phyloP scores from a whole-genome alignment of 2,113 vertebrate genomes.

The Oophaga pumilio region DNA sequence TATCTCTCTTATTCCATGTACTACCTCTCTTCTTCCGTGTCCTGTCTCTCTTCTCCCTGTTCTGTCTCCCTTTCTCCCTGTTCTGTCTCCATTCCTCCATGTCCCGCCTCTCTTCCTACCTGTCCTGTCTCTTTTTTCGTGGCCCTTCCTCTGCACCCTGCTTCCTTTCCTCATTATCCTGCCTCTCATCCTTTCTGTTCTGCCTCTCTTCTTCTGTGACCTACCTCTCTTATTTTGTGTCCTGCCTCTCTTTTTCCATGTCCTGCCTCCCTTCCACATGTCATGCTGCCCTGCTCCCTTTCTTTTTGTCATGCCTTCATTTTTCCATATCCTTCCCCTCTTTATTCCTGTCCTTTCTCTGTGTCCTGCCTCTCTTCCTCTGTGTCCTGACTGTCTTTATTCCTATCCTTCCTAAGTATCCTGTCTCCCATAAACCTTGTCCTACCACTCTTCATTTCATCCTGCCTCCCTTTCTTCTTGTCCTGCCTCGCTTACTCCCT shows the following conservation, averaged over 20 bases:
- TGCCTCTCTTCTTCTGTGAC: neutral
- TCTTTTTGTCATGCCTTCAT: neutral
- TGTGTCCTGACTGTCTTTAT: neutral
- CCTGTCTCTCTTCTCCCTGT: neutral
- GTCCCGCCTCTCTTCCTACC: too few relatives aligned
- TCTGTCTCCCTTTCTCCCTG: neutral
- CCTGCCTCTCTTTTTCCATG: neutral
- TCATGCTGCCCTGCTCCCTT: neutral
- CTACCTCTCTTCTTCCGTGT: neutral
- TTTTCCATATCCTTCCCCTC: neutral
- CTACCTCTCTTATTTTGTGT: neutral
- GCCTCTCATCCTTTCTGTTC: neutral
- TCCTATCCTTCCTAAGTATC: too few relatives aligned
- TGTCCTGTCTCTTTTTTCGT: too few relatives aligned
- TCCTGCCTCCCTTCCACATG: neutral
- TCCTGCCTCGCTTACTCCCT: too few relatives aligned
- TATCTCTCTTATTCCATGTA: neutral
- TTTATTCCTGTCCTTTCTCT: too few relatives aligned
- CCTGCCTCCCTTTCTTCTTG: neutral
- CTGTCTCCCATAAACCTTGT: too few relatives aligned
- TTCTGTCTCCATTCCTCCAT: neutral
- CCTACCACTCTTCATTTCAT: rapidly evolving
- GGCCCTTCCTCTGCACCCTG: neutral
- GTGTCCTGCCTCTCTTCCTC: neutral
- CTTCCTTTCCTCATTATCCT: too few relatives aligned